A percentile compares a stretch with the other conserved stretches of the same genome.
Evolutionary conservation across 2,888 invertebrate genomes (phyloP).

Genomic region (Acronicta leporina): DNA sequence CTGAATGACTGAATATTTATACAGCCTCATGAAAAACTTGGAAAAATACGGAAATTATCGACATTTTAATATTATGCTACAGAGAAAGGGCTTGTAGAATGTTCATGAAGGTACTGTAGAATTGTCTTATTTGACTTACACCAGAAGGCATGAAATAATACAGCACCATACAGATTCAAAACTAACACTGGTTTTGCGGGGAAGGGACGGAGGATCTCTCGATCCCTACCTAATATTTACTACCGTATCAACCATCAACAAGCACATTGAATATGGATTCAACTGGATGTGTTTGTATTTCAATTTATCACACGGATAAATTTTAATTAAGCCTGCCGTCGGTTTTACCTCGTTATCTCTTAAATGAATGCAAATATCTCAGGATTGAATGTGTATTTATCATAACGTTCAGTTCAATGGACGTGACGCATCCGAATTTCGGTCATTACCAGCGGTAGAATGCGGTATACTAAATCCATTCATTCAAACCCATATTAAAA

Average conservation of each 20-base stretch:
- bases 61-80: too few species aligned
- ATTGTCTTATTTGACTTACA: too few species aligned
- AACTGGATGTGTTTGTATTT: constrained; percentile 23
- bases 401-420: not conserved
- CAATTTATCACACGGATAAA: constrained; percentile 22
- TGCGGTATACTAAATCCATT: not conserved
- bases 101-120: too few species aligned
- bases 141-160: too few species aligned
- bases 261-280: constrained; percentile 8
- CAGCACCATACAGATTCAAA: too few species aligned
- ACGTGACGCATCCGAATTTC: not conserved
- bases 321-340: constrained; percentile 18
- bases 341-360: constrained; percentile 7
- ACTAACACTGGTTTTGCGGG: too few species aligned
- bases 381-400: constrained; percentile 10
- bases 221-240: not conserved
- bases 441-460: not conserved
- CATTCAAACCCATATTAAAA: too few species aligned
- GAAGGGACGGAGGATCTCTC: too few species aligned
- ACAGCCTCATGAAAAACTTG: too few species aligned
- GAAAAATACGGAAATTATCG: too few species aligned
- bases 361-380: constrained; percentile 20
- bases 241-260: not conserved
- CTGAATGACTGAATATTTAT: too few species aligned
- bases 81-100: too few species aligned